Base-by-base conservation (phyloP, 2,797 vertebrate genomes). In the Pelobates cultripes region DNA sequence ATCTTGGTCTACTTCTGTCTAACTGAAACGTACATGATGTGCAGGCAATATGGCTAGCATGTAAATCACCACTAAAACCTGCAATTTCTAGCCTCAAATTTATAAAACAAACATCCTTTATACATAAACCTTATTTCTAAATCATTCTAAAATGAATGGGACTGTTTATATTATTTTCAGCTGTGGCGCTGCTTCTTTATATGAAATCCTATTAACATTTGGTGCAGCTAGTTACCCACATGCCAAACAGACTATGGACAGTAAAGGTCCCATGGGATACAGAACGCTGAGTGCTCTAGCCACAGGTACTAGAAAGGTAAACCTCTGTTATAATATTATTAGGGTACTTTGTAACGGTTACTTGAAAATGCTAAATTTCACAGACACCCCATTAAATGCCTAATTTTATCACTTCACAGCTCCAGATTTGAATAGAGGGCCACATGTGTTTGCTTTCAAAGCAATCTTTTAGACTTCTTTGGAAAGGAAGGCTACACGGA, bases 381-480 rank as follows among this genome's bases (percentile, higher is more conserved):
- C 82, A 83, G 82, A 79, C 82, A 83, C 82, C 68, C 82, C 77
- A 83, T 83, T 83, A 83, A 83, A 87, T 85, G 81, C 53, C 86
- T 85, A 87, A 87, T 86, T 87, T 83, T 86, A 86, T 82, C 72
- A 85, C 70, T 88, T 86, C 85, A 85, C 85, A 88, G 75, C 63
- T 82, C 73, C 43, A 86, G 70, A 86, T 86, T 86, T 82, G 86
- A 80, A 88, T 84, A 73, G 40, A 87, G 75, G 87, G 86, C 73
- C 87, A 88, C 86, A 85, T 88, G 82, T 85, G 87, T 88, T 86
- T 84, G 80, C 79, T 87, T 89, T 77, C 86, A 87, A 87, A 84
- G 84, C 86, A 75, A 86, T 64, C 17, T 85, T 88, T 87, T 85
- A 0, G 0, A 75, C 77, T 86, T 82, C 73, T 85, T 83, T 45